Evolutionary conservation across 1,140 invertebrate species (phyloP), one percentile per base, ranked within the genome.

Genomic region (Zeugodacus cucurbitae): DNA sequence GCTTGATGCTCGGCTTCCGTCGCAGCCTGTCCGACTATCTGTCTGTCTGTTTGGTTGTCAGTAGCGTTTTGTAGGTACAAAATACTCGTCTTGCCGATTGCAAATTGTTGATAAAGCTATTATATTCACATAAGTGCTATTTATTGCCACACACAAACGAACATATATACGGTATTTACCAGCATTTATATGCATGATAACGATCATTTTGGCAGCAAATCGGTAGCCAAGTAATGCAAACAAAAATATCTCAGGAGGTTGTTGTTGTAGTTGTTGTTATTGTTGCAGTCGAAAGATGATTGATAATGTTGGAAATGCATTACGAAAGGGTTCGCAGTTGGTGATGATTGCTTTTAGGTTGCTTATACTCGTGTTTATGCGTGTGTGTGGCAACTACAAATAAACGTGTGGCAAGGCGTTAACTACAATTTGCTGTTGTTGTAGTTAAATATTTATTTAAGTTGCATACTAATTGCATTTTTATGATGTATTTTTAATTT

Each of bases 21-120:
- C 41, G 41, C 74, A n/a, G n/a, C 8, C 58, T 26, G 58, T 62
- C 58, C 58, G 26, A n/a, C 58, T 82, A 8, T 82, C n/a, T 57
- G 54, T 57, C 22, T 48, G 74, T 48, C 74, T 82, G 0, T 82
- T 54, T 54, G 48, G 48, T n/a, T 48, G 74, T 48, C 74, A 82
- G 74, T 82, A 82, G 74, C 74, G 41, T 14, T 26, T 82, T 82
- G 67, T 74, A 74, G 22, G 67, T 74, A 82, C 74, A 74, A 82
- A 82, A 82, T 48, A 82, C 22, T 54, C 74, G 37, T 14, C 41
- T 29, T 41, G 41, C 74, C 86, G 89, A 89, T 89, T 62, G 89
- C 89, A 85, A 82, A 54, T 74, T 87, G 54, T 88, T 89, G 91
- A 91, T 91, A 91, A 91, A 91, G 91, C 89, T 91, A 91, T 92